Base-by-base conservation (phyloP, 2,797 vertebrate genomes). In the Tympanoctomys barrerae region DNA sequence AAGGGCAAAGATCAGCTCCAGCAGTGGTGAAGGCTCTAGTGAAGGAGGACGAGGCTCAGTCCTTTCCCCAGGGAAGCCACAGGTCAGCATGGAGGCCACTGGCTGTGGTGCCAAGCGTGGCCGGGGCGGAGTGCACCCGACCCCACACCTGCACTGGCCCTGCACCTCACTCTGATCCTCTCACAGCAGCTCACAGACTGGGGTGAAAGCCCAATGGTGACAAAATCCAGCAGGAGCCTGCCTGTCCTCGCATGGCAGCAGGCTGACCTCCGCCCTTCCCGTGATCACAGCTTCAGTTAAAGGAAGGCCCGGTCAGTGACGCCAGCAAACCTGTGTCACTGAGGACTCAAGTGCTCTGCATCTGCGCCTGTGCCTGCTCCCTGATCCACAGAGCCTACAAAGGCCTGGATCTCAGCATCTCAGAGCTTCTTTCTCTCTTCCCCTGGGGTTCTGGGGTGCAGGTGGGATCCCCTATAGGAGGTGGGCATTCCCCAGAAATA, bases 1-100 rank as follows among this genome's bases (percentile, higher is more conserved):
- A 0, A 21, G 42, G 3, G 1, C 57, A 7, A 2, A 6, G 1
- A 3, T 2, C 1, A 0, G 28, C 19, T 54, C 36, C 84, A 14
- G 2, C 0, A 7, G 8, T 12, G 24, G 26, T 14, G 26, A 42
- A 0, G 3, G 49, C 86, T 84, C 42, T 36, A 71, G 46, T 0
- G 7, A 28, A 31, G 57, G 16, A 73, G 4, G n/a, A 54, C 5
- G 57, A 75, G 54, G 16, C 3, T 33, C 3, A 10, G 3, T 19
- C 88, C 77, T 87, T 54, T 68, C 31, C 73, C 62, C 12, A 49
- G 81, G 39, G n/a, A 71, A 90, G 73, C 19, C 31, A 7, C 0
- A 10, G 7, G 7, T 4, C 0, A n/a, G 33, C 16, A 59, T 7
- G 4, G 68, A 64, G 42, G 8, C 31, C 14, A 49, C 62, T 61